These are phyloP conservation scores for Zaprionus taronus DNA, from an alignment of 1,140 invertebrate species.

Conservation along the genomic window DNA sequence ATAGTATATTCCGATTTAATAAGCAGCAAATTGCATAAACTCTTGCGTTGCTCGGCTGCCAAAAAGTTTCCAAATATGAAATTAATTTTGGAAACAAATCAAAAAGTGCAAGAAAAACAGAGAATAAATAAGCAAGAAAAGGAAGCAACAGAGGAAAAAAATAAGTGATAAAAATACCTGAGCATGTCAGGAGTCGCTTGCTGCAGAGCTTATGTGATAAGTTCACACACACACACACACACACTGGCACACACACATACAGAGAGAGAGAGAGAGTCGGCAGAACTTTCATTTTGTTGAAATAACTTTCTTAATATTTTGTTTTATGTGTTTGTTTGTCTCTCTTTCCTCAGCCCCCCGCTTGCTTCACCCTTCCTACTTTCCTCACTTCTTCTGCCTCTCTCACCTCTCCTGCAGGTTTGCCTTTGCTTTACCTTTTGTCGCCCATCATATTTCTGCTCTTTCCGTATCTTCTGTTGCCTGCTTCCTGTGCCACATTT, in stretches of 20 bases:
- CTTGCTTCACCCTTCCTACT: background rate
- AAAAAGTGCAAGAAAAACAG: constrained; percentile 28
- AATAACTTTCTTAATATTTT: constrained; percentile 79
- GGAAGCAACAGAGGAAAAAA: constrained; percentile 9
- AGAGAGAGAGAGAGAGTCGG: constrained; percentile 25
- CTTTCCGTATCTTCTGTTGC: constrained; percentile 51
- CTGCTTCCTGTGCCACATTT: constrained; percentile 67
- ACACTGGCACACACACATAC: background rate
- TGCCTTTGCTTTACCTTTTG: constrained; percentile 29
- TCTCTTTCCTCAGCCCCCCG: background rate
- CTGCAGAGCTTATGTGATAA: constrained; percentile 28
- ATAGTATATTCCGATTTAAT: constrained; percentile 23
- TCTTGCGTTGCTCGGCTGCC: constrained; percentile 9
- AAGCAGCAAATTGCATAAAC: constrained; percentile 19
- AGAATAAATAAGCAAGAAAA: constrained; percentile 11
- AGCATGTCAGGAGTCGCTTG: constrained; percentile 22
- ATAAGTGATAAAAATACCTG: constrained; percentile 45
- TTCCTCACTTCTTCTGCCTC: too few species aligned
- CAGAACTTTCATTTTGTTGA: constrained; percentile 67
- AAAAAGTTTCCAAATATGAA: constrained; percentile 37
- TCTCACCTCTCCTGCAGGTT: background rate
- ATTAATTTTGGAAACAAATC: constrained; percentile 47
- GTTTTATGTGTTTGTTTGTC: constrained; percentile 45
- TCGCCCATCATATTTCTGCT: constrained; percentile 32
- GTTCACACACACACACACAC: constrained; percentile 23